Base-by-base conservation (phyloP, 2,888 invertebrate species). In the Parascotia fuliginaria region DNA sequence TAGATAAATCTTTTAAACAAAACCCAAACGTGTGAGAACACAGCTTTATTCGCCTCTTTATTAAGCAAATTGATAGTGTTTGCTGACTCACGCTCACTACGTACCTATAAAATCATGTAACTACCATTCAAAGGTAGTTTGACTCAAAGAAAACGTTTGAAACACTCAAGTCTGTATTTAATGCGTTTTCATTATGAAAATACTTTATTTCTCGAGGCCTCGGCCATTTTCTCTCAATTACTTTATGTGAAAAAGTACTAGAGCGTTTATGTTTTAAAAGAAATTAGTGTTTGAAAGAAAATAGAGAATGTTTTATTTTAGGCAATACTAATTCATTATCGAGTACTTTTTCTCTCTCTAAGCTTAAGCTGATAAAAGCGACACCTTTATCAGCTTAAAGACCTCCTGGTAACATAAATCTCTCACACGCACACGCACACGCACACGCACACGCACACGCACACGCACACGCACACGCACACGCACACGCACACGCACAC, bases 31-130 rank as follows among this genome's bases (percentile, higher is more conserved):
- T 6, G n/a, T 28, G 28, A 38, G 24, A 28, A 9, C 28, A 31
- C 37, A 36, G 29, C n/a, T 9, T 34, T 14, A 12, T 4, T 7
- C 12, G 13, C 31, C 36, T 48, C 22, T 38, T 36, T 45, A 48
- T 49, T 48, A 49, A 46, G 24, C 46, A 59, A 59, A 55, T 52
- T 44, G 51, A 54, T 62, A 55, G 60, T 48, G 39, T 51, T 47
- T 59, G 52, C 53, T 55, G 55, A 63, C 42, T 57, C 58, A 55
- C 52, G 42, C 44, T 34, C 15, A n/a, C 11, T 39, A 28, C 34
- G 33, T 24, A 38, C 53, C 38, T 48, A 41, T 47, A 37, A 49
- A 43, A 55, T 47, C 42, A 45, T 45, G 42, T 58, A 55, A 32
- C 42, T 53, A 55, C 34, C 41, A 40, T 45, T 33, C 24, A 55